Base-by-base conservation (phyloP, 1,140 invertebrate species). In the Drosophila ogumai region DNA sequence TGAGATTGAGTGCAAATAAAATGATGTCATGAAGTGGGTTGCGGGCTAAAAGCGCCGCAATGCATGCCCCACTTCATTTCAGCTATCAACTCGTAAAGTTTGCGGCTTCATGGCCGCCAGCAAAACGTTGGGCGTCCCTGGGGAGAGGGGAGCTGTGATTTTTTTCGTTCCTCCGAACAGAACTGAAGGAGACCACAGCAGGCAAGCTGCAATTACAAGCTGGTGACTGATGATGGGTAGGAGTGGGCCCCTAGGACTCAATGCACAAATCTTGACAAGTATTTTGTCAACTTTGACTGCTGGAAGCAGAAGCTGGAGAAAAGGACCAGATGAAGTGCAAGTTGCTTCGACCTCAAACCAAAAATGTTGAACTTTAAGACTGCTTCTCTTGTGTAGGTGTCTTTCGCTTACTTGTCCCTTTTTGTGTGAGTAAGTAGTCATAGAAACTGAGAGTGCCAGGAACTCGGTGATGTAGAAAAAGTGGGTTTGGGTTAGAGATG, bases 1-100 rank as follows among this genome's bases (percentile, higher is more conserved):
- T 59, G 80, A 90, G 85, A 88, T 88, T 88, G 85, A 88, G 85
- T 88, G 85, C 85, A 88, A 88, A 88, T 88, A 88, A 88, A 88
- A 88, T 88, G 85, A 90, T 88, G 85, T 81, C 85, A 69, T 88
- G 85, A 90, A 90, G 81, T 81, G 78, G 77, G 58, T 72, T 69
- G 13, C 19, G 79, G 76, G 59, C 44, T 67, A 44, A 68, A 72
- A 59, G 80, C 68, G 60, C 55, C 61, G 68, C 74, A 79, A 77
- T 88, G 85, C 77, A 81, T 84, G 85, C 85, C 74, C 85, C 84
- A 88, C 84, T 88, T 88, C 88, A 88, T 88, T 90, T 90, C 50
- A 88, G 84, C 84, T 71, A 90, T 90, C 84, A 88, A 84, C 80
- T 88, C 81, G 84, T 88, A 88, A 88, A 88, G 84, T 88, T 88